Evolutionary conservation across 2,113 vertebrate species (phyloP), one percentile per base, ranked within the genome.

Genomic region (Naja naja): DNA sequence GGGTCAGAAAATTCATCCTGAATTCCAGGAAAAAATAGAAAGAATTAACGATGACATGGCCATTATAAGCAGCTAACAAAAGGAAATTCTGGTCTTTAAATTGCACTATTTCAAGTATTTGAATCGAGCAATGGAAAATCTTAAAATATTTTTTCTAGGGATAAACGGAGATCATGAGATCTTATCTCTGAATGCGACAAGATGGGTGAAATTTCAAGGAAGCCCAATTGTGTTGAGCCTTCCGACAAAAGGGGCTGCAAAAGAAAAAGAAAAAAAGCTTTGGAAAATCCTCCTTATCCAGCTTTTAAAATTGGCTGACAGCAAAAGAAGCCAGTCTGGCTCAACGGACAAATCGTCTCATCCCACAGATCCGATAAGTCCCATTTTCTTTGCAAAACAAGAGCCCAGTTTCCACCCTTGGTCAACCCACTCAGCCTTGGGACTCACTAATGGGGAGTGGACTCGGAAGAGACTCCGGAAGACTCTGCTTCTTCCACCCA

Each of bases 1-100:
- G 96, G 58, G 91, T 99, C 98, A 2, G 98, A 99, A 95, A 98
- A 94, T 49, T 99, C 98, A 43, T 99, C 98, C 98, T 99, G 95
- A 18, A 89, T 88, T 49, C 9, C 0, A 89, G 0, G 30, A 2
- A 5, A 25, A n/a, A 49, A 30, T 12, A 23, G 5, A 47, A 52
- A 43, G 8, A 2, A 7, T 86, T 8, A 60, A n/a, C 20, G 0
- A 18, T 27, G 7, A 47, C 64, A 87, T 81, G 6, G 69, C 23
- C 9, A 54, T n/a, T 18, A 53, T 9, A 55, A 8, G 52, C 39
- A 87, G 9, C 8, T 18, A 49, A 43, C n/a, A 9, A 4, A 9
- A 43, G 34, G 74, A 43, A 43, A 39, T 81, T 10, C 34, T 81
- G 34, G 9, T 81, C 34, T 43, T 81, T 81, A 81, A 81, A 81